Percentiles rank a stretch among this genome's conserved stretches.
Evolutionary conservation across 1,140 invertebrate genomes (phyloP).

Genomic region (Trinorchestia longiramus): DNA sequence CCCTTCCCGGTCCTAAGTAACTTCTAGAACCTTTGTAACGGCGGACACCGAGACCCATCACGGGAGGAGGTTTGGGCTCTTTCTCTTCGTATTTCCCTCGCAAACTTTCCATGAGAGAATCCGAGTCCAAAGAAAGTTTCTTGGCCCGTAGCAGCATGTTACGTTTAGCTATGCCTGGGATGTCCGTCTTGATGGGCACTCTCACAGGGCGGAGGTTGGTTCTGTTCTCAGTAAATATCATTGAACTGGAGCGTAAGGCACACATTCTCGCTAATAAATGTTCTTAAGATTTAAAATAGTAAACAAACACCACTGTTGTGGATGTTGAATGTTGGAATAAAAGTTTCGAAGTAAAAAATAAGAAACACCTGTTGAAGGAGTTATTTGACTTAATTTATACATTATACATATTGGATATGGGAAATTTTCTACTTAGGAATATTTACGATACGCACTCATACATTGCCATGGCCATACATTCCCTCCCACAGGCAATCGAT

Average conservation of each 20-base stretch:
- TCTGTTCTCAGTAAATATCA: conserved; percentile 36
- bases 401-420: too few species aligned
- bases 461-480: too few species aligned
- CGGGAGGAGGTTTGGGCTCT: conserved; percentile 35
- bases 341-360: neutral
- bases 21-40: conserved; percentile 20
- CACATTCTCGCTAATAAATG: neutral
- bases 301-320: neutral
- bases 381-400: too few species aligned
- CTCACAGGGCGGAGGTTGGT: neutral
- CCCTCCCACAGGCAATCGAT: too few species aligned
- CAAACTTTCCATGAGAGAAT: conserved; percentile 31
- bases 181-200: neutral
- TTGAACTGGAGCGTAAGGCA: conserved; percentile 14
- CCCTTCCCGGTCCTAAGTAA: conserved; percentile 18
- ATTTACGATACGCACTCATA: too few species aligned
- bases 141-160: conserved; percentile 26
- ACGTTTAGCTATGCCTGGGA: neutral
- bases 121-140: conserved; percentile 23
- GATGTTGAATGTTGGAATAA: neutral
- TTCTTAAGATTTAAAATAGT: neutral
- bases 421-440: too few species aligned
- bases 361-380: too few species aligned
- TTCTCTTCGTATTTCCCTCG: conserved; percentile 24
- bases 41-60: conserved; percentile 2